phyloP scores from a whole-genome alignment of 1,140 invertebrate genomes.

The Coptotermes formosanus region DNA sequence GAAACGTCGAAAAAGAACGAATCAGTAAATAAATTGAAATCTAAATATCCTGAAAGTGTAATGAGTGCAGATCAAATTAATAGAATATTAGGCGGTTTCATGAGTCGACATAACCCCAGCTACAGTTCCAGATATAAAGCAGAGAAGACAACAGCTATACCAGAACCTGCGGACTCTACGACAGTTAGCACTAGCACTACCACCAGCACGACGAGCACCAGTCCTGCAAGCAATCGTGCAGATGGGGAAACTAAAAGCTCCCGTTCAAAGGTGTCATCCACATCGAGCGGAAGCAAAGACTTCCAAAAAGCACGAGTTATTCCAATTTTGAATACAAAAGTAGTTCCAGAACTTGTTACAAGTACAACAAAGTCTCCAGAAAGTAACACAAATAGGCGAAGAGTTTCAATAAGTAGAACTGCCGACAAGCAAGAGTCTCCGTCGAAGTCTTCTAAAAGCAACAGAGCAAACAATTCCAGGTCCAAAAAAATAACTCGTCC shows the following conservation, averaged over 20 bases:
- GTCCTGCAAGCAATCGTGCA: not conserved
- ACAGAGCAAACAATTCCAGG: not conserved
- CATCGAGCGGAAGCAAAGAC: not conserved
- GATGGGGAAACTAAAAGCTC: not conserved
- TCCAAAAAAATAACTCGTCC: not conserved
- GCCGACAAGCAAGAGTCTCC: not conserved
- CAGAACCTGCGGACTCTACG: not conserved
- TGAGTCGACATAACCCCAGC: not conserved
- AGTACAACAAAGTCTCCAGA: not conserved
- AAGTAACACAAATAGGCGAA: not conserved
- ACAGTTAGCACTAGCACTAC: not conserved
- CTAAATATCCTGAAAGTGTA: not conserved
- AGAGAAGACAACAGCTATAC: not conserved
- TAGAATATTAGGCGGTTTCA: slow-evolving; percentile 3
- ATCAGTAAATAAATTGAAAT: not conserved
- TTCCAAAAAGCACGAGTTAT: slow-evolving; percentile 3
- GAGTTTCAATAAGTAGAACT: not conserved
- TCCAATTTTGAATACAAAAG: not conserved
- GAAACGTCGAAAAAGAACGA: not conserved
- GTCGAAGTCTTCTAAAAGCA: not conserved
- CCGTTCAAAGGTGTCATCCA: not conserved
- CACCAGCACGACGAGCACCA: not conserved
- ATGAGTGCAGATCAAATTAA: slow-evolving; percentile 19
- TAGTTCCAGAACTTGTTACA: not conserved
- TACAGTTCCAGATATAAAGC: not conserved